phyloP scores from a whole-genome alignment of 2,797 vertebrate species.

The Danio albolineatus region DNA sequence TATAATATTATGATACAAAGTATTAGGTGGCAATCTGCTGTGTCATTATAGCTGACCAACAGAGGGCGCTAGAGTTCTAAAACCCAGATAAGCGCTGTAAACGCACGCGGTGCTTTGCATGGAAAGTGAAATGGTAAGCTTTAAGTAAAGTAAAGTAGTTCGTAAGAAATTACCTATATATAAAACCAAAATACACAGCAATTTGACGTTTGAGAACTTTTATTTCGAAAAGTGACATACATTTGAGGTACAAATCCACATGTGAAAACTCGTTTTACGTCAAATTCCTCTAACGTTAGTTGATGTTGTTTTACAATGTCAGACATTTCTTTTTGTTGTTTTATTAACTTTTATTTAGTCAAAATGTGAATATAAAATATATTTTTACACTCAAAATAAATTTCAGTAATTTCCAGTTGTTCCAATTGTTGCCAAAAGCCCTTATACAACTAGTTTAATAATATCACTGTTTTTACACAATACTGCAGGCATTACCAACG shows the following conservation, averaged over 20 bases:
- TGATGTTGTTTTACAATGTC: background rate
- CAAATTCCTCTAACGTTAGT: background rate
- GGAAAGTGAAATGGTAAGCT: background rate
- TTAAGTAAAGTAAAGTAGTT: background rate
- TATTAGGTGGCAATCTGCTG: background rate
- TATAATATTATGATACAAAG: no score
- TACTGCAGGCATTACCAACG: background rate
- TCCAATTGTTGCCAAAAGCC: constrained; percentile 41
- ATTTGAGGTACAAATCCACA: constrained; percentile 12
- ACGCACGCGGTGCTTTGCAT: no score
- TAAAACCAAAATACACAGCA: background rate
- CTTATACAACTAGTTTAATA: constrained; percentile 36
- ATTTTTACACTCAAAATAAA: background rate
- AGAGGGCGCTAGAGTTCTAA: background rate
- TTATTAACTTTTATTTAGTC: background rate
- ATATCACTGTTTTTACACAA: constrained; percentile 3
- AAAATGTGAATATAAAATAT: constrained; percentile 19
- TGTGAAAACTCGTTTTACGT: background rate
- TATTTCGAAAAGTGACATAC: constrained; percentile 20
- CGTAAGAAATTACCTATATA: background rate
- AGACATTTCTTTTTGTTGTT: background rate
- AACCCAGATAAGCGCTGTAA: background rate
- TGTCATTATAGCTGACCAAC: background rate
- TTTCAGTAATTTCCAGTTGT: background rate
- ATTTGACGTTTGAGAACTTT: background rate